Percentiles rank a stretch among this genome's conserved stretches.
phyloP scores from a whole-genome alignment of 2,797 vertebrate genomes.

The Choloepus didactylus region DNA sequence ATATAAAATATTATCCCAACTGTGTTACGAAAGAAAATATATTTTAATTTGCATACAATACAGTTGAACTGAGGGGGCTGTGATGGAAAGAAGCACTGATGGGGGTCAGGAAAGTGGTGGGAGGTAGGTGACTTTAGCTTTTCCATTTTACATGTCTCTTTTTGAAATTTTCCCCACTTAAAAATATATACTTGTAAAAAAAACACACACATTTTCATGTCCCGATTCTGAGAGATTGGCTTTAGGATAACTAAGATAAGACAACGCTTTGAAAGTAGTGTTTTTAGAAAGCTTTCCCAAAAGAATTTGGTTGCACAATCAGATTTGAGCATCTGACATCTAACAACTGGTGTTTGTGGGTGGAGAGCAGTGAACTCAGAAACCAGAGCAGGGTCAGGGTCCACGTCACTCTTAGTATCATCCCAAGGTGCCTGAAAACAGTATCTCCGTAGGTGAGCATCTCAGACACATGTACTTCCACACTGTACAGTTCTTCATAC shows the following conservation, averaged over 20 bases:
- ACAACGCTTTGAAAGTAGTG: neutral
- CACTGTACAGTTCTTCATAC: neutral
- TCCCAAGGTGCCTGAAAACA: neutral
- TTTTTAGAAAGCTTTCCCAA: neutral
- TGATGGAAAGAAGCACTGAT: neutral
- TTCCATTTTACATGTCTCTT: neutral
- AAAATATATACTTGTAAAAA: neutral
- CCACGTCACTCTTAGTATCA: fast-evolving
- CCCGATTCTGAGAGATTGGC: neutral
- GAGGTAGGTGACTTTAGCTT: neutral
- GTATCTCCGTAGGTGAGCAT: neutral
- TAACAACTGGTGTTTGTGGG: neutral
- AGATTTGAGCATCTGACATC: neutral
- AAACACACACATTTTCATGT: neutral
- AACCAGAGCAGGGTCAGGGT: fast-evolving
- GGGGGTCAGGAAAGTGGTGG: fast-evolving
- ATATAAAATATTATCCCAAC: neutral
- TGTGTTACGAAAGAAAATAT: neutral
- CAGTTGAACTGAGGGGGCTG: neutral
- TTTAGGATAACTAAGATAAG: neutral
- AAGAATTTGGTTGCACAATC: neutral
- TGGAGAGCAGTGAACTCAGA: neutral
- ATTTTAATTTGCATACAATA: neutral
- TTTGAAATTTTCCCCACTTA: neutral
- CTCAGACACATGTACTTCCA: neutral